These are phyloP conservation scores for Nomada goodeniana DNA, from an alignment of 2,888 invertebrate species.

Conservation along the genomic window DNA sequence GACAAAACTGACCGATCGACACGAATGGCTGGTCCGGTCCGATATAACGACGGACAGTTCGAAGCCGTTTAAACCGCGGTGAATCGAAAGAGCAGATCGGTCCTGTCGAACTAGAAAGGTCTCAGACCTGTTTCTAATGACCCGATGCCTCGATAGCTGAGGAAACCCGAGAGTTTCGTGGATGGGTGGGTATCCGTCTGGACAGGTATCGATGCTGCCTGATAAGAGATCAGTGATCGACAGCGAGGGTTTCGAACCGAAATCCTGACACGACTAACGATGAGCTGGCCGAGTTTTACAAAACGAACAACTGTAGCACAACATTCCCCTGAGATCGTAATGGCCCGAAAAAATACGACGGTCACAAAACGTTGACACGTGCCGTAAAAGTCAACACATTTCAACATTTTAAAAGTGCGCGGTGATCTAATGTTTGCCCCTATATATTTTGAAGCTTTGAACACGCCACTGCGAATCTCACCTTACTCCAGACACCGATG, in stretches of 20 bases:
- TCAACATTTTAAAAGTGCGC: too few species aligned
- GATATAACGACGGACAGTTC: not conserved
- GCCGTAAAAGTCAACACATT: too few species aligned
- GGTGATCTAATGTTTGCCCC: too few species aligned
- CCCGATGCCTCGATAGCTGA: conserved; percentile 9
- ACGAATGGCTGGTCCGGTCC: not conserved
- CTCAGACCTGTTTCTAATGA: conserved; percentile 22
- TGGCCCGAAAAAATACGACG: not conserved
- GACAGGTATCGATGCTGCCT: conserved; percentile 16
- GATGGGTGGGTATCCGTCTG: not conserved
- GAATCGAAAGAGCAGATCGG: conserved; percentile 20
- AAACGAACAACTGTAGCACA: conserved; percentile 7
- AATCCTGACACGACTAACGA: conserved; percentile 2
- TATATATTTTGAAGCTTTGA: too few species aligned
- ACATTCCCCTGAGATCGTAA: not conserved
- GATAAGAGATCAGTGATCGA: conserved; percentile 35
- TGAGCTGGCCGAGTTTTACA: not conserved
- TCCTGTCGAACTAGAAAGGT: conserved; percentile 7
- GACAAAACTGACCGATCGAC: conserved; percentile 1
- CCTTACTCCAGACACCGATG: too few species aligned
- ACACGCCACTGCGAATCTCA: too few species aligned
- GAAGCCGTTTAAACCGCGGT: not conserved
- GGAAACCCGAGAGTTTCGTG: conserved; percentile 20
- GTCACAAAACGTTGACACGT: too few species aligned
- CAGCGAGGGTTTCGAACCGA: not conserved